A percentile compares a stretch with the other conserved stretches of the same genome.
These are phyloP conservation scores for Gymnogyps californianus DNA, from an alignment of 2,113 vertebrate genomes.

Conservation along the genomic window DNA sequence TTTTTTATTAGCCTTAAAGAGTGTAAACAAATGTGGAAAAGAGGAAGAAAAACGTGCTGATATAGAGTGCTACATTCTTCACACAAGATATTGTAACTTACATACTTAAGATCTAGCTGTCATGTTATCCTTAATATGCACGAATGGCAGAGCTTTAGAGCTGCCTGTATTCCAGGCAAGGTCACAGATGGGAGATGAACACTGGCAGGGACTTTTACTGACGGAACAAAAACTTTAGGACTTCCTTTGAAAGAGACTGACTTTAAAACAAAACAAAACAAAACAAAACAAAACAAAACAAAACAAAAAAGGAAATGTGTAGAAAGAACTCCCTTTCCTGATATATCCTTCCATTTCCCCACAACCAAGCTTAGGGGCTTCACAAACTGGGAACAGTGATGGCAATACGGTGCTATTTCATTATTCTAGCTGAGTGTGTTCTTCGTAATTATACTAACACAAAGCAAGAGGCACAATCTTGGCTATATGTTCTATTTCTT, in stretches of 20 bases:
- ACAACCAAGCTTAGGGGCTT: background rate
- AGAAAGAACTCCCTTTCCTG: background rate
- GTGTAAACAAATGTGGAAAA: background rate
- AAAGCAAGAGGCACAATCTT: background rate
- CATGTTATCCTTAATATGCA: background rate
- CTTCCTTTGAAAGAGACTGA: background rate
- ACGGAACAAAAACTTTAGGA: background rate
- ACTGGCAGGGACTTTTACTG: background rate
- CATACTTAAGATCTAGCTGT: background rate
- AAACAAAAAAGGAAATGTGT: background rate
- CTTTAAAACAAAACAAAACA: background rate
- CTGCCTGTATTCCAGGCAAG: background rate
- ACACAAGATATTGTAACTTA: background rate
- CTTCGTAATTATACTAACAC: background rate
- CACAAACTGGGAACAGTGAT: background rate
- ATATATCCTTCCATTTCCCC: background rate
- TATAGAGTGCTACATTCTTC: background rate
- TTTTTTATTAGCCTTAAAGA: background rate
- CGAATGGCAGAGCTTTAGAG: slow-evolving; percentile 9
- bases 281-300: background rate
- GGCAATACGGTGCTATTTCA: background rate
- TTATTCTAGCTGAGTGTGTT: background rate
- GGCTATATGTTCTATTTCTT: background rate
- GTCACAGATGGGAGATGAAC: background rate
- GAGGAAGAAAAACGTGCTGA: background rate